Evolutionary conservation across 1,140 invertebrate genomes (phyloP), one percentile per base, ranked within the genome.

Genomic region (Fopius arisanus): DNA sequence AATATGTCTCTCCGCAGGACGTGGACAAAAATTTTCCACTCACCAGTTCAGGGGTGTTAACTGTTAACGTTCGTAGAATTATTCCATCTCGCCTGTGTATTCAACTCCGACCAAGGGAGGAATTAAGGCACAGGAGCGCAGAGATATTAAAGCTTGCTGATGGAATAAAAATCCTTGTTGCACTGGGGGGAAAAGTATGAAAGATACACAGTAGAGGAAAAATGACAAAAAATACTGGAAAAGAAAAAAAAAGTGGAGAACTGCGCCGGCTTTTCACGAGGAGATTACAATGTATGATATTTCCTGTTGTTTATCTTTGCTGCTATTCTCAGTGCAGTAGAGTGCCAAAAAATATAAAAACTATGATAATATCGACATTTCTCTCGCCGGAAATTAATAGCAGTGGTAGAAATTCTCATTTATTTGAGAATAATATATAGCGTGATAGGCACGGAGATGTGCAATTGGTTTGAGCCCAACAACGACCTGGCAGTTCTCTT

Each of bases 141-240:
- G 43, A n/a, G 16, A 70, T 70, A 70, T 70, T 28, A 70, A 70
- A 70, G 67, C 51, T 70, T 16, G 26, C 26, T 70, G 43, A 70
- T 70, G 67, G 43, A 70, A 70, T 70, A 70, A 51, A 70, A 70
- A 70, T 70, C 33, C 67, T 70, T 41, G 43, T 70, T 70, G 48
- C 28, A 51, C 19, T 9, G 28, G 26, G 41, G 19, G 37, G 4
- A 5, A 43, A 48, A 43, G 67, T 48, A 68, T 48, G 21, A 68
- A 48, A 43, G 21, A 48, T 40, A 48, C 21, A 41, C 16, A 48
- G 10, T 26, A 68, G 28, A 41, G 21, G 26, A 28, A 41, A 43
- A 29, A 69, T 69, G 21, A 69, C 28, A 51, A 33, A 63, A 29
- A 67, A 67, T 3, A 2, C 19, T 12, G 26, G 16, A 5, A 65